A percentile compares a stretch with the other conserved stretches of the same genome.
Conservation (phyloP, 1,140 invertebrate species). For the Penaeus japonicus region DNA sequence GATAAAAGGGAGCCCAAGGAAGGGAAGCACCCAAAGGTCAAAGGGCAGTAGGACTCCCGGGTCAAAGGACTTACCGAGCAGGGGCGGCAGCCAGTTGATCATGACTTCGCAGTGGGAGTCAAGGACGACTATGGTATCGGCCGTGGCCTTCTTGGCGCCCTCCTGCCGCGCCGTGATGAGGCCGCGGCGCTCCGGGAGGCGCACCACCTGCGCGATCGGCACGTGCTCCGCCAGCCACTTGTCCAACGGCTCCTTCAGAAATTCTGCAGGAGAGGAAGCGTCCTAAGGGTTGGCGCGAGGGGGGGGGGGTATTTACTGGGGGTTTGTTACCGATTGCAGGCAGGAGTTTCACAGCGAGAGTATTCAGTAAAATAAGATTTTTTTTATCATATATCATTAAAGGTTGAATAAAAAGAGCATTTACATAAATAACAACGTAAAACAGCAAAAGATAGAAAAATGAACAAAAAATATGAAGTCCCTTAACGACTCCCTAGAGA, state of each 20-base stretch:
- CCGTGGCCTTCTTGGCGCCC: constrained; percentile 82
- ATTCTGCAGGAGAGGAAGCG: constrained; percentile 70
- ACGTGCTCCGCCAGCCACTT: constrained; percentile 84
- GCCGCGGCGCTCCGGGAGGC: constrained; percentile 78
- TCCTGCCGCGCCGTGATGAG: constrained; percentile 88
- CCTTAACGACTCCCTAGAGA: no score
- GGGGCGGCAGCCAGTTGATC: constrained; percentile 93
- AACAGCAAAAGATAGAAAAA: no score
- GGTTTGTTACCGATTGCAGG: background rate
- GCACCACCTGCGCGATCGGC: constrained; percentile 80
- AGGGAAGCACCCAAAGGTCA: no score
- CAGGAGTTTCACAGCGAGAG: no score
- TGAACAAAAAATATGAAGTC: no score
- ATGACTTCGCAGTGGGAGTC: constrained; percentile 86
- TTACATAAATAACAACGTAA: no score
- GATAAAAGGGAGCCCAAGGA: no score
- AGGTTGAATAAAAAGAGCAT: no score
- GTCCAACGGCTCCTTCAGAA: constrained; percentile 88
- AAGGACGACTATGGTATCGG: constrained; percentile 90
- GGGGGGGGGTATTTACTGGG: background rate
- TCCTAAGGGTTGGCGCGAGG: background rate
- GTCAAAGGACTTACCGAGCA: constrained; percentile 85
- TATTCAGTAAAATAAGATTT: no score
- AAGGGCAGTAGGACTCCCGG: constrained; percentile 66
- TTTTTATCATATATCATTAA: no score